Evolutionary conservation across 1,140 invertebrate species (phyloP).

Genomic region (Drosophila gunungcola): DNA sequence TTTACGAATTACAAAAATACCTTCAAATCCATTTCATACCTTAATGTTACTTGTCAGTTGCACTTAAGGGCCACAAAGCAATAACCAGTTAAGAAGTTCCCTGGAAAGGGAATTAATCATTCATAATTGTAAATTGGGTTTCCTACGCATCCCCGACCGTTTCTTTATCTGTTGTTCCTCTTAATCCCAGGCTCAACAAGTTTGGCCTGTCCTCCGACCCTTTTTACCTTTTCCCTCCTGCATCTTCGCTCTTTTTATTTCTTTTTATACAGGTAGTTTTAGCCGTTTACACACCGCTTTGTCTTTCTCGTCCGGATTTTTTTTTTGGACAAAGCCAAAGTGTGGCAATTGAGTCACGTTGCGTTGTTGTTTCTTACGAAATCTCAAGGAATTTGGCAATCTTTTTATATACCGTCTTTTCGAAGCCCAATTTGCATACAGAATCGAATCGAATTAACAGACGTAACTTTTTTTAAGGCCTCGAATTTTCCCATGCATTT

Average conservation of each 20-base stretch:
- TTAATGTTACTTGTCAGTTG: slow-evolving; percentile 6
- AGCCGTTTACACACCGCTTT: slow-evolving; percentile 24
- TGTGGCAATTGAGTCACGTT: slow-evolving; percentile 65
- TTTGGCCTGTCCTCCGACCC: slow-evolving; percentile 38
- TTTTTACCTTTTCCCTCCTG: slow-evolving; percentile 13
- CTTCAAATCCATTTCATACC: not conserved
- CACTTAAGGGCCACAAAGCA: slow-evolving; percentile 13
- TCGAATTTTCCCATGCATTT: slow-evolving; percentile 16
- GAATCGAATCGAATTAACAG: slow-evolving; percentile 19
- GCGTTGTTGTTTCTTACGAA: slow-evolving; percentile 17
- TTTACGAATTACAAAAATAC: too few species aligned
- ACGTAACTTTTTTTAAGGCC: slow-evolving; percentile 31
- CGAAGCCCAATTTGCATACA: slow-evolving; percentile 40
- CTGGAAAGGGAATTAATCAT: slow-evolving; percentile 53
- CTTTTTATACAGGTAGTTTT: slow-evolving; percentile 46
- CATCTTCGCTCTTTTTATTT: slow-evolving; percentile 37
- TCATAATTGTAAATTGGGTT: slow-evolving; percentile 60
- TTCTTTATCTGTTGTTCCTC: slow-evolving; percentile 44
- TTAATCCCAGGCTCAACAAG: slow-evolving; percentile 43
- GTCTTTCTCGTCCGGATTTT: slow-evolving; percentile 11
- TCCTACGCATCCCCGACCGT: slow-evolving; percentile 22
- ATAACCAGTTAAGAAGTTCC: slow-evolving; percentile 40
- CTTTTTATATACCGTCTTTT: slow-evolving; percentile 10
- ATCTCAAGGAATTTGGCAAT: slow-evolving; percentile 13
- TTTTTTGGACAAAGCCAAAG: slow-evolving; percentile 44